Evolutionary conservation across 2,888 invertebrate species (phyloP), one percentile per base, ranked within the genome.

Genomic region (Nemapogon koenigi): DNA sequence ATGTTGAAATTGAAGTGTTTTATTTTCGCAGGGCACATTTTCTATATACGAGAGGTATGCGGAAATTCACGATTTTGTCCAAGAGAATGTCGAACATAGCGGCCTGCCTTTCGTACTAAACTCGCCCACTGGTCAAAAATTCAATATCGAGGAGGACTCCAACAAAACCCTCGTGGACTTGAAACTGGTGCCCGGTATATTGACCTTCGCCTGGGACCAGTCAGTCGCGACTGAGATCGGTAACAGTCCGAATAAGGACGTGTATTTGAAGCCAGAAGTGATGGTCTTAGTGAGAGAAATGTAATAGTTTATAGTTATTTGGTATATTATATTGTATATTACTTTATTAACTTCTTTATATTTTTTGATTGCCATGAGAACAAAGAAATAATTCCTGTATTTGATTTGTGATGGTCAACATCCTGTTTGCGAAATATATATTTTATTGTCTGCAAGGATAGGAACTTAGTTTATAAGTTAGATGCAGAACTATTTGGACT

Each of bases 101-200:
- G 82, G 84, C 10, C 68, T 86, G 38, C 87, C 90, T 0, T 94
- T 93, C 64, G 53, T 79, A 3, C 72, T 94, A n/a, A 81, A 81
- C 39, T 80, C 84, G 0, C 84, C 88, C 0, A 85, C 85, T 2
- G 89, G 90, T 0, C 82, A 84, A 41, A 87, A 84, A 48, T 63
- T 90, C 13, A 51, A 59, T 3, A 62, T 78, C 25, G 85, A 90
- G 3, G 81, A 81, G 15, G 89, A 90, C 47, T 80, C 82, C 26
- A 86, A 88, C 27, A 86, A 85, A 51, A 88, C 88, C 29, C 80
- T 97, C 53, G 83, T 86, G 1, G 91, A 95, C 54, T 79, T 90
- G 35, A 82, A 87, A 49, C 75, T 97, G 43, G 90, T 91, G 48
- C 96, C 96, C 27, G 90, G 94, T 3, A 81, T 94, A 51, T 75